Evolutionary conservation across 2,888 invertebrate species (phyloP), one percentile per base, ranked within the genome.

Genomic region (Standfussiana lucernea): DNA sequence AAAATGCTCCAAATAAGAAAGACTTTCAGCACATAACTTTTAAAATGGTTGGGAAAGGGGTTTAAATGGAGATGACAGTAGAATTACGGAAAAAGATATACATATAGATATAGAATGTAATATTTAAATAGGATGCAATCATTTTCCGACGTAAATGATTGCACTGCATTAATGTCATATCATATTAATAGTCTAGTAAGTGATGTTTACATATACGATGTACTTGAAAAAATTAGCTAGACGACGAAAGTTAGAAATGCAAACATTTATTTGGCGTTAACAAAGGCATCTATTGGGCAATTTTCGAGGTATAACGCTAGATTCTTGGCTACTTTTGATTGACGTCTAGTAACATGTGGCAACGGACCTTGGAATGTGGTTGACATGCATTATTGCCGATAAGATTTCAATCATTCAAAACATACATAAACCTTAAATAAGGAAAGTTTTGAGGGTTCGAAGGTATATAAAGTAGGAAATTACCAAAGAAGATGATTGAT

Each of bases 361-460:
- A 80, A 84, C 47, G 24, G 13, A 42, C 81, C 84, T 80, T 84
- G 74, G 42, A 65, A 66, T 72, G 24, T 65, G 50, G 37, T 56
- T 62, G 40, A 45, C 45, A 77, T 77, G 40, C 50, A 35, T 62
- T 68, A 50, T 65, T 69, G 28, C 15, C 13, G 1, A 42, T 35
- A 82, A 28, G 8, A 42, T n/a, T 32, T 56, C 13, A 32, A n/a
- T n/a, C n/a, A n/a, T n/a, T n/a, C n/a, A n/a, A n/a, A n/a, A n/a
- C n/a, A n/a, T n/a, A n/a, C n/a, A n/a, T n/a, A n/a, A n/a, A n/a
- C n/a, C n/a, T n/a, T n/a, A n/a, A n/a, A n/a, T n/a, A n/a, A n/a
- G 6, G 50, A 77, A 32, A 53, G 4, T 21, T 24, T 80, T 42
- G 15, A 32, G 11, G 56, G 21, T 40, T 18, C 1, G 11, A 18